Evolutionary conservation across 2,888 invertebrate genomes (phyloP).

Genomic region (Chydorus sphaericus): DNA sequence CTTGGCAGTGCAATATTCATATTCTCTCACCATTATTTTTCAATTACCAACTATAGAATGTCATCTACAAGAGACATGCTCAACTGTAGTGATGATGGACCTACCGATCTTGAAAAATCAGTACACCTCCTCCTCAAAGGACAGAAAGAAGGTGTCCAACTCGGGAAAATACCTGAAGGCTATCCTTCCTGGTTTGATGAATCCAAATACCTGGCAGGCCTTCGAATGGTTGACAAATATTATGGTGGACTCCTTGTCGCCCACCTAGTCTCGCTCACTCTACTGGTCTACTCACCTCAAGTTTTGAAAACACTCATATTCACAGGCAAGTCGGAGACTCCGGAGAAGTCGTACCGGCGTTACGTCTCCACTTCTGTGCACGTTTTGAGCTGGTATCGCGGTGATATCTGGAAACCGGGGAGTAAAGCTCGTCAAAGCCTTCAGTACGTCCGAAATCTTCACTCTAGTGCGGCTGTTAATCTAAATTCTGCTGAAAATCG

Average conservation of each 20-base stretch:
- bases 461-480: constrained; percentile 24
- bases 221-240: neutral
- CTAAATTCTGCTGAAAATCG: constrained; percentile 10
- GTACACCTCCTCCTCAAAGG: no score
- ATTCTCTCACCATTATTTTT: no score
- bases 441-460: constrained; percentile 31
- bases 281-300: constrained; percentile 2
- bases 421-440: constrained; percentile 33
- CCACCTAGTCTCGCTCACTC: neutral
- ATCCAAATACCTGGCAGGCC: constrained; percentile 2
- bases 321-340: constrained; percentile 34
- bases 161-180: neutral
- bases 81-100: no score
- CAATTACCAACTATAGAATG: no score
- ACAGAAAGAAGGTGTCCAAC: neutral
- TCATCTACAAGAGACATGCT: no score
- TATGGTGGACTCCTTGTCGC: constrained; percentile 8
- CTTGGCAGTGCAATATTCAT: no score
- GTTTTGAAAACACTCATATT: constrained; percentile 31
- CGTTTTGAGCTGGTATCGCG: constrained; percentile 35
- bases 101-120: no score
- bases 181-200: constrained; percentile 9
- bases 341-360: constrained; percentile 31
- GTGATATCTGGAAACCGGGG: constrained; percentile 33
- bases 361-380: constrained; percentile 35